These are phyloP conservation scores for Vesta saturnalis DNA, from an alignment of 2,888 invertebrate species.

Conservation along the genomic window DNA sequence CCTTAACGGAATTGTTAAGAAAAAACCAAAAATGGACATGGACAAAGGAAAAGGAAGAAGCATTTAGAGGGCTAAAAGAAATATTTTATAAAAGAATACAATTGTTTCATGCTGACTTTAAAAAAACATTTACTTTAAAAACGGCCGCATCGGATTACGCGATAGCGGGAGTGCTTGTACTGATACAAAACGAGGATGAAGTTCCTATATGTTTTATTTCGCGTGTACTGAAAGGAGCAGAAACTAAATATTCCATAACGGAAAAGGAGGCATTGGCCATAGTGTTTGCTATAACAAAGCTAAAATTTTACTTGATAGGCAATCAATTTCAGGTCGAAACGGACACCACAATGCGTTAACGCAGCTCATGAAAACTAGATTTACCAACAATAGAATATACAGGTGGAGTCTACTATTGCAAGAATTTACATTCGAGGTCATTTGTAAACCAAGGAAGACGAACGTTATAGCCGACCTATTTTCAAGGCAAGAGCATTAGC, in stretches of 20 bases:
- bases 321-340: neutral
- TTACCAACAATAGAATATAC: neutral
- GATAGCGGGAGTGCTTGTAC: neutral
- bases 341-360: neutral
- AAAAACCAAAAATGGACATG: neutral
- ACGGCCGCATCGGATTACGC: neutral
- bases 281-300: neutral
- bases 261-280: neutral
- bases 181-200: neutral
- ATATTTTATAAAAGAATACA: neutral
- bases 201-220: neutral
- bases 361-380: neutral
- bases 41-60: neutral
- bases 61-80: neutral
- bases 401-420: neutral
- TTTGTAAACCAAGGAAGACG: neutral
- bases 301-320: neutral
- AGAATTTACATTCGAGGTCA: neutral
- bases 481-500: neutral
- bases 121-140: neutral
- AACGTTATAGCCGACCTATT: neutral
- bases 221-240: neutral
- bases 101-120: neutral
- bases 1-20: neutral
- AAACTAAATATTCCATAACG: neutral